Evolutionary conservation across 2,797 vertebrate genomes (phyloP).

Genomic region (Diplodus puntazzo): DNA sequence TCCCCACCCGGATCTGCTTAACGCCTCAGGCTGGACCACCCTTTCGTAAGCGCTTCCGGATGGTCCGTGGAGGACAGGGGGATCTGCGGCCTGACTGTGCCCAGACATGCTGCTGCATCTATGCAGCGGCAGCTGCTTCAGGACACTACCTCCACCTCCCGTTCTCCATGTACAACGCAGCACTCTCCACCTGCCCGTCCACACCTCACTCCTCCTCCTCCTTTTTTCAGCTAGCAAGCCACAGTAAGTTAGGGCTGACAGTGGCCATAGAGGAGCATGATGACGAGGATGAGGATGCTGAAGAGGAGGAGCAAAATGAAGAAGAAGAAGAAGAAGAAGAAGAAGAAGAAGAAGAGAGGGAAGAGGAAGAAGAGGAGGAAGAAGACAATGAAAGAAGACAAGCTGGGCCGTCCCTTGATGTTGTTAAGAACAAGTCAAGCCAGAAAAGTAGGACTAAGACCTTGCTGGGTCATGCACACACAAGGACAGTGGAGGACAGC

Average conservation of each 20-base stretch:
- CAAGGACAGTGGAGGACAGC: slow-evolving; percentile 63
- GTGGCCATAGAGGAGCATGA: slow-evolving; percentile 60
- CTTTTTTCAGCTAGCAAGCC: slow-evolving; percentile 75
- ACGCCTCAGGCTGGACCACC: slow-evolving; percentile 83
- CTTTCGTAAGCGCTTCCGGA: slow-evolving; percentile 91
- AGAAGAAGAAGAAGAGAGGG: slow-evolving; percentile 36
- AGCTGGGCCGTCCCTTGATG: slow-evolving; percentile 54
- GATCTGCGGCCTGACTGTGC: slow-evolving; percentile 85
- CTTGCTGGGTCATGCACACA: slow-evolving; percentile 45
- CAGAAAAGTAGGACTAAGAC: slow-evolving; percentile 71
- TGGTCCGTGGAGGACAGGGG: slow-evolving; percentile 81
- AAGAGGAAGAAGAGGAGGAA: slow-evolving; percentile 58
- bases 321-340: slow-evolving; percentile 53
- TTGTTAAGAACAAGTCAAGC: slow-evolving; percentile 47
- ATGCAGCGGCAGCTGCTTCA: slow-evolving; percentile 80
- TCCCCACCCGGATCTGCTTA: slow-evolving; percentile 73
- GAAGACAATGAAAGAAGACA: slow-evolving; percentile 60
- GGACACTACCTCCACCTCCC: slow-evolving; percentile 93
- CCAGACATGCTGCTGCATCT: slow-evolving; percentile 94
- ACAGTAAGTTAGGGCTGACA: slow-evolving; percentile 71
- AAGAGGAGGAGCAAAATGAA: slow-evolving; percentile 68
- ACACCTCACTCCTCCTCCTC: slow-evolving; percentile 83
- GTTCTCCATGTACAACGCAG: slow-evolving; percentile 87
- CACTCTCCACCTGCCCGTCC: slow-evolving; percentile 84
- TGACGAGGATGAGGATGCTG: slow-evolving; percentile 67